Conservation (phyloP, 2,888 invertebrate genomes). For the Uloborus plumipes region DNA sequence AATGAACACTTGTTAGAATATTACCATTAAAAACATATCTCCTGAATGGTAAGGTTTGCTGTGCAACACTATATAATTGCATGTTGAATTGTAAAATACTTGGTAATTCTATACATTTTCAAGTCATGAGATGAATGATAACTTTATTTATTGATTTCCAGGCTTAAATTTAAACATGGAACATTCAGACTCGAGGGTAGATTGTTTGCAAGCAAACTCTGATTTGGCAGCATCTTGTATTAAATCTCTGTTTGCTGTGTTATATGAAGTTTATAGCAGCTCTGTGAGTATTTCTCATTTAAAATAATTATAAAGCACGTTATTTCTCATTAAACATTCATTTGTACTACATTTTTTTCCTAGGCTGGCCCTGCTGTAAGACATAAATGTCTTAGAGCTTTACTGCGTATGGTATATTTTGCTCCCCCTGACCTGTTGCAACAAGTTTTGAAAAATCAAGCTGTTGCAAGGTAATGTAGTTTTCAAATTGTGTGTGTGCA, state of each 20-base stretch:
- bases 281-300: slow-evolving; percentile 75
- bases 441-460: slow-evolving; percentile 79
- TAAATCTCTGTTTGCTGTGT: slow-evolving; percentile 89
- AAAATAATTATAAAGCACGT: no score
- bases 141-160: slow-evolving; percentile 15
- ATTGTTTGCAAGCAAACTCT: slow-evolving; percentile 80
- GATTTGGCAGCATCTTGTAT: slow-evolving; percentile 80
- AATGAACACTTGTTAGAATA: no score
- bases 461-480: slow-evolving; percentile 77
- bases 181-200: slow-evolving; percentile 78
- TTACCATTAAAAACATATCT: no score
- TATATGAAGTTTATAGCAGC: slow-evolving; percentile 98
- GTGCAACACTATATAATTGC: no score
- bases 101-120: not conserved
- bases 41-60: no score
- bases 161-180: slow-evolving; percentile 59
- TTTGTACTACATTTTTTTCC: slow-evolving; percentile 2
- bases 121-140: not conserved
- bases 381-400: slow-evolving; percentile 95
- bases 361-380: slow-evolving; percentile 95
- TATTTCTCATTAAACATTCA: no score
- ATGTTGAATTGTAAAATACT: no score
- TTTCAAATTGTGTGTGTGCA: no score
- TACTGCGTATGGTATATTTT: slow-evolving; percentile 96
- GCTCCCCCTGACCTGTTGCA: slow-evolving; percentile 88